A percentile compares a stretch with the other conserved stretches of the same genome.
Conservation (phyloP, 2,888 invertebrate genomes). For the Hedya salicella region DNA sequence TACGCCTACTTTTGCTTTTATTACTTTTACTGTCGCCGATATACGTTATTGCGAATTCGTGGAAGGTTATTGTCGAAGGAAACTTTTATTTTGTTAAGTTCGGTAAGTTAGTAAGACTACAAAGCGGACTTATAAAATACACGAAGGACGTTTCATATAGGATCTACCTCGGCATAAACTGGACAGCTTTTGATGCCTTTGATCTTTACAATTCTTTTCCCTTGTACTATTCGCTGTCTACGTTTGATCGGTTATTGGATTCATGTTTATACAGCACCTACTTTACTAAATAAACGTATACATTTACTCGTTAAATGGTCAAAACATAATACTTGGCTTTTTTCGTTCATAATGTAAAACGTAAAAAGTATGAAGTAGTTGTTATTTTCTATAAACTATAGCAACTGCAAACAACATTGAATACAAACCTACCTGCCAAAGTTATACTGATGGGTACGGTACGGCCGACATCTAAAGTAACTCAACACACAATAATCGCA, state of each 20-base stretch:
- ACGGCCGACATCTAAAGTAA: too few relatives aligned
- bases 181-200: conserved; percentile 32
- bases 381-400: too few relatives aligned
- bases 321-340: too few relatives aligned
- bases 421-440: too few relatives aligned
- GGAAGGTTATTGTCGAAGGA: background rate
- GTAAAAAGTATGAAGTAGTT: too few relatives aligned
- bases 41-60: background rate
- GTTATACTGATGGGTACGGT: too few relatives aligned
- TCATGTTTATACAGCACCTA: conserved; percentile 18
- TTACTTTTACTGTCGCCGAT: background rate
- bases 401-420: too few relatives aligned
- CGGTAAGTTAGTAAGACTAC: background rate
- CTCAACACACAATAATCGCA: too few relatives aligned
- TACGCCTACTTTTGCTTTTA: background rate
- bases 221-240: conserved; percentile 18
- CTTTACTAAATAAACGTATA: background rate
- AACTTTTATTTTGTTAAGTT: background rate
- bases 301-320: background rate
- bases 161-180: conserved; percentile 30
- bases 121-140: conserved; percentile 11
- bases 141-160: conserved; percentile 7
- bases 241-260: conserved; percentile 12
- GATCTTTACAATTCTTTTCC: conserved; percentile 27
- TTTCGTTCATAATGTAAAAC: too few relatives aligned